Base-by-base conservation (phyloP, 2,797 vertebrate genomes). In the Tinamus major region DNA sequence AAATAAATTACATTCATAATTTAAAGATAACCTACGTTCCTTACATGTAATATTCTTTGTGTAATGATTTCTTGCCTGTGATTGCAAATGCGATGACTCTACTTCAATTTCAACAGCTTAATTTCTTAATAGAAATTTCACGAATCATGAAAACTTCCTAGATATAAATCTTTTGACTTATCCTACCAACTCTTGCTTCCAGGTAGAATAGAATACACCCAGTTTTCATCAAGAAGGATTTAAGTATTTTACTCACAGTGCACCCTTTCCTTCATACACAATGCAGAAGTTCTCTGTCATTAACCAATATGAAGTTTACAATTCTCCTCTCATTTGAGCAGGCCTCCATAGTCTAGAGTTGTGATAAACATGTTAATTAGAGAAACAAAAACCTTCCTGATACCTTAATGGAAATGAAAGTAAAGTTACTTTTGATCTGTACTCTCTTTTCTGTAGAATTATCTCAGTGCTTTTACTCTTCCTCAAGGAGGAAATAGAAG, bases 401-500 rank as follows among this genome's bases (percentile, higher is more conserved):
- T 31, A 39, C 14, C 20, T 2, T 41, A 65, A 41, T 31, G 41
- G 17, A 29, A 24, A 31, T 35, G 9, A 49, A 7, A 31, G 46
- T 48, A 12, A 49, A 37, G 21, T 16, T 63, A 18, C 1, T 8
- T 75, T 80, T 75, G 13, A 87, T 5, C 5, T 9, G 23, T 68
- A 23, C 0, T 3, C 31, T 0, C 0, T 27, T 79, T 56, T 65
- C 41, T 46, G 4, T 1, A 37, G 29, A 85, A 68, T 7, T 74
- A 20, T 9, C 7, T 49, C 13, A 64, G 2, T 0, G 7, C 64
- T 71, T 72, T 46, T 49, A n/a, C 10, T 72, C 13, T 76, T 82
- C 15, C 79, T 71, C 14, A n/a, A 24, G 14, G 55, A 74, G 13
- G 3, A 51, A 51, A 29, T 8, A 79, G 67, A 63, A 11, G 61